Evolutionary conservation across 2,113 vertebrate genomes (phyloP).

Genomic region (Pseudopodoces humilis): DNA sequence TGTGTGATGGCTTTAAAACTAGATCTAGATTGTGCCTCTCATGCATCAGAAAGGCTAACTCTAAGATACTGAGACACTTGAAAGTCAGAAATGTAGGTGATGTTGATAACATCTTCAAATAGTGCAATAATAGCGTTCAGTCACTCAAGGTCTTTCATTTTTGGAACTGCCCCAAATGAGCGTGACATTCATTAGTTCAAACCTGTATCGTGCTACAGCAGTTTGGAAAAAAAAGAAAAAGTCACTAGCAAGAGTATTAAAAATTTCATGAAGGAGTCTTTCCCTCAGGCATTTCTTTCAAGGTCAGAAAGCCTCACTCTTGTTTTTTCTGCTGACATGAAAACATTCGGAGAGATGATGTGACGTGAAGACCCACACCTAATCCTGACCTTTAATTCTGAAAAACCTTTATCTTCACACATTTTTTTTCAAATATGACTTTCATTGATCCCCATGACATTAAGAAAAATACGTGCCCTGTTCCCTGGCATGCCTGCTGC

Average conservation of each 20-base stretch:
- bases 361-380: not conserved
- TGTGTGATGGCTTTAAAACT: not conserved
- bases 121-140: constrained; percentile 11
- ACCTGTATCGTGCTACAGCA: not conserved
- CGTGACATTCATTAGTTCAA: constrained; percentile 53
- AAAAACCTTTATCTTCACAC: constrained; percentile 3
- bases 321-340: constrained; percentile 45
- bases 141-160: constrained; percentile 63
- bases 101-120: not conserved
- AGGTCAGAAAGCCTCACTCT: constrained; percentile 39
- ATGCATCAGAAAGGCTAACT: not conserved
- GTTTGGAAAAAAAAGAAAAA: not conserved
- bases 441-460: not conserved
- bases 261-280: constrained; percentile 49
- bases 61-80: constrained; percentile 21
- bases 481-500: not conserved
- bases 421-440: constrained; percentile 6
- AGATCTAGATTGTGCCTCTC: not conserved
- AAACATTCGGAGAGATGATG: not conserved
- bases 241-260: constrained; percentile 23
- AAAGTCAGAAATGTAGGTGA: constrained; percentile 68
- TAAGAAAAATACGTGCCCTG: not conserved
- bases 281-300: constrained; percentile 53
- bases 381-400: not conserved
- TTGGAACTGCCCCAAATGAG: constrained; percentile 59